Base-by-base conservation (phyloP, 2,888 invertebrate genomes). In the Apoda limacodes region DNA sequence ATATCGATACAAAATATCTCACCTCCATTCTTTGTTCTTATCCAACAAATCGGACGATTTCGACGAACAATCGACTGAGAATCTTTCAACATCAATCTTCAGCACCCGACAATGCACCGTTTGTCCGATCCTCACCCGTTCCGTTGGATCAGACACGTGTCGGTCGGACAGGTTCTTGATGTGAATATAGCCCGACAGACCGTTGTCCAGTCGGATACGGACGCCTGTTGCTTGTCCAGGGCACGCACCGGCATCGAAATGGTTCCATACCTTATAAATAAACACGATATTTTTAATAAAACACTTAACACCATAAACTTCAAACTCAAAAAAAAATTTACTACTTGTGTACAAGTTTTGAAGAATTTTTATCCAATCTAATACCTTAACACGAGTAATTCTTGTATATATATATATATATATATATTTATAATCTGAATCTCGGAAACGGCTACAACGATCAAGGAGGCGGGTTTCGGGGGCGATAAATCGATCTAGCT, bases 191-290 rank as follows among this genome's bases (percentile, higher is more conserved):
- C 97, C 97, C 9, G 88, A 90, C 19, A 95, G 83, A 0, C 93
- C 93, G 63, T 99, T 99, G 68, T 99, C 98, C 2, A 99, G 75
- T 0, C 92, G 83, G 22, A 95, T 82, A 37, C 92, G 86, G 0
- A 99, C 90, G 1, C 99, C 99, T 0, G 92, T 92, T 0, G 98
- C 94, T 61, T 95, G 93, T 0, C 99, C 99, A 0, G 95, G 97
- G 71, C 99, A 99, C 2, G 90, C 88, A 14, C 93, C 94, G 1
- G 94, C 93, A 69, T 98, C 98, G 78, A 98, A 98, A 68, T 98
- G 98, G 70, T 94, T 95, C 98, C 98, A 98, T 26, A 98, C 97
- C 81, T 81, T 30, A 4, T 11, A 25, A n/a, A 4, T 12, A 35
- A 20, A 28, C 28, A 7, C 26, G 24, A 11, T 6, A 9, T 21